phyloP scores from a whole-genome alignment of 2,797 vertebrate genomes.

The Helicolenus hilgendorfi region DNA sequence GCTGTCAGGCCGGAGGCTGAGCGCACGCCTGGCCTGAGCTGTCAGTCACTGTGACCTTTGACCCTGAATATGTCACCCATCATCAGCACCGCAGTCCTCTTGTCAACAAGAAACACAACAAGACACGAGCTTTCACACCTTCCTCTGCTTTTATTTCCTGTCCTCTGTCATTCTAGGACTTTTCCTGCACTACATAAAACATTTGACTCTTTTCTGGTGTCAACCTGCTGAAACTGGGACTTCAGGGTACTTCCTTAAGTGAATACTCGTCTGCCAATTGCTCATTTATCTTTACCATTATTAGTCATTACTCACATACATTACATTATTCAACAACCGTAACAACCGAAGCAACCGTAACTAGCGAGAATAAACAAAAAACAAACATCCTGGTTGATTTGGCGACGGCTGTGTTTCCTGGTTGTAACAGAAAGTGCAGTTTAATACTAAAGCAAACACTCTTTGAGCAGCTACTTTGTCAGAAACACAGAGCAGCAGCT shows the following conservation, averaged over 20 bases:
- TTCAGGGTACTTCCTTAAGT: neutral
- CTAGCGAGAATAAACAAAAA: too few species aligned
- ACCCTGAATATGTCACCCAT: constrained; percentile 52
- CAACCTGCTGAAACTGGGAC: neutral
- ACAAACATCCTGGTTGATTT: too few species aligned
- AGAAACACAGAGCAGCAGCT: neutral
- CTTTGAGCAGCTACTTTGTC: neutral
- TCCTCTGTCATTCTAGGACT: neutral
- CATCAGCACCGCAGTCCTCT: constrained; percentile 45
- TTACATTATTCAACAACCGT: too few species aligned
- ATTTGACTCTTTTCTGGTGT: neutral
- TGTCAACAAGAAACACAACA: constrained; percentile 48
- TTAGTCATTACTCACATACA: neutral
- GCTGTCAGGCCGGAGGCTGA: constrained; percentile 46
- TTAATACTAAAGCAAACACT: neutral
- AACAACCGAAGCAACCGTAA: too few species aligned
- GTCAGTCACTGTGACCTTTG: constrained; percentile 57
- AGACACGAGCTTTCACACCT: constrained; percentile 48
- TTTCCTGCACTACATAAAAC: neutral
- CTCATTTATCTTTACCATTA: neutral
- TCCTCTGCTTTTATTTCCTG: constrained; percentile 19
- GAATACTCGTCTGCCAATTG: neutral
- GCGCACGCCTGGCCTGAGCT: constrained; percentile 9
- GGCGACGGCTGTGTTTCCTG: too few species aligned
- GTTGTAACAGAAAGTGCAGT: neutral